Conservation (phyloP, 2,797 vertebrate species). For the Crocodylus rhombifer region DNA sequence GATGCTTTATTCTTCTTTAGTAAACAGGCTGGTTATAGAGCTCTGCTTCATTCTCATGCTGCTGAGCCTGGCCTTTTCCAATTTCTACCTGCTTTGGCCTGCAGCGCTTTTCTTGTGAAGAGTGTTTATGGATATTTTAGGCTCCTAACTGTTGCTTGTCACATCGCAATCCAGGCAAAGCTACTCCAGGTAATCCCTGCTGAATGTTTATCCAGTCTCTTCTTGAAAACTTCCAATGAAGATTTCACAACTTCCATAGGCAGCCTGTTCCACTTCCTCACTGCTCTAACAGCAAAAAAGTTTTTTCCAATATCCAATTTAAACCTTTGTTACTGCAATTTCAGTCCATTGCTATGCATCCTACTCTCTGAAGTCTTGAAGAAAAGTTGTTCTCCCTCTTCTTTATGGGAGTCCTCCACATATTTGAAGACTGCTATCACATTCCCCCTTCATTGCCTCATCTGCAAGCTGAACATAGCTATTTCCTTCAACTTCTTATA, state of each 20-base stretch:
- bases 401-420: neutral
- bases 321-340: neutral
- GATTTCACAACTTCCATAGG: neutral
- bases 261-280: neutral
- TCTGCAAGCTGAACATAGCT: neutral
- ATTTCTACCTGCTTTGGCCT: no score
- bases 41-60: no score
- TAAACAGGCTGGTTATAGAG: no score
- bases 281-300: neutral
- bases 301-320: neutral
- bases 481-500: neutral
- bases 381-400: neutral
- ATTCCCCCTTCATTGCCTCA: neutral
- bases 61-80: no score
- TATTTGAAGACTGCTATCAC: neutral
- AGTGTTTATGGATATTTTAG: no score
- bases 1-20: no score
- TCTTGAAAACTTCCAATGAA: neutral
- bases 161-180: no score
- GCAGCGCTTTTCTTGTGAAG: no score
- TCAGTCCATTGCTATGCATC: neutral
- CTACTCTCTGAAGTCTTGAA: neutral
- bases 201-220: no score
- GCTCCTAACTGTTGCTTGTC: no score
- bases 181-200: no score